Conservation (phyloP, 2,113 vertebrate species). For the Lamprologus sp. region DNA sequence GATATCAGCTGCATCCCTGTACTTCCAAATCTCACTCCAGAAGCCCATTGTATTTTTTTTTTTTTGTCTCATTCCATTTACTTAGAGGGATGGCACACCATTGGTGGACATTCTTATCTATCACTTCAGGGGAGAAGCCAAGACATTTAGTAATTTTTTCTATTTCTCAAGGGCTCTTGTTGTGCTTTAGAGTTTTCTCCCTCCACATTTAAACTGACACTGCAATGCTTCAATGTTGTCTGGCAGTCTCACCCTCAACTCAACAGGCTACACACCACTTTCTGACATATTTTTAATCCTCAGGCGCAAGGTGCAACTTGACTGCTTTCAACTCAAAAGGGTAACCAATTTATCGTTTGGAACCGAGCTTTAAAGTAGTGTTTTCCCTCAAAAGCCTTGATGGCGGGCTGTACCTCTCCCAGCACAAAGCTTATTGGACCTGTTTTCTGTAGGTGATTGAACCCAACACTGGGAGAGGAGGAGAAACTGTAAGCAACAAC, state of each 20-base stretch:
- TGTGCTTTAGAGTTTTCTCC: background rate
- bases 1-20: background rate
- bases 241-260: background rate
- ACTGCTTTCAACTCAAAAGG: background rate
- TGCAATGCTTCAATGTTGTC: background rate
- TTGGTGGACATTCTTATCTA: background rate
- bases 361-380: background rate
- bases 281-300: background rate
- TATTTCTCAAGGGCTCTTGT: background rate
- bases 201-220: background rate
- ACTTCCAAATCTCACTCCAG: background rate
- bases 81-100: background rate
- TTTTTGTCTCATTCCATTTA: background rate
- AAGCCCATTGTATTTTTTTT: background rate
- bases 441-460: constrained; percentile 78
- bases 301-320: fast-evolving
- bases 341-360: background rate
- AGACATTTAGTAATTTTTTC: background rate
- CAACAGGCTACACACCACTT: background rate
- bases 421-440: background rate
- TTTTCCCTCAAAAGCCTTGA: background rate
- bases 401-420: fast-evolving
- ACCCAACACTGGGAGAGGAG: constrained; percentile 58
- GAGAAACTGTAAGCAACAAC: constrained; percentile 71
- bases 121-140: background rate